Conservation (phyloP, 2,797 vertebrate species). For the Euthynnus affinis region DNA sequence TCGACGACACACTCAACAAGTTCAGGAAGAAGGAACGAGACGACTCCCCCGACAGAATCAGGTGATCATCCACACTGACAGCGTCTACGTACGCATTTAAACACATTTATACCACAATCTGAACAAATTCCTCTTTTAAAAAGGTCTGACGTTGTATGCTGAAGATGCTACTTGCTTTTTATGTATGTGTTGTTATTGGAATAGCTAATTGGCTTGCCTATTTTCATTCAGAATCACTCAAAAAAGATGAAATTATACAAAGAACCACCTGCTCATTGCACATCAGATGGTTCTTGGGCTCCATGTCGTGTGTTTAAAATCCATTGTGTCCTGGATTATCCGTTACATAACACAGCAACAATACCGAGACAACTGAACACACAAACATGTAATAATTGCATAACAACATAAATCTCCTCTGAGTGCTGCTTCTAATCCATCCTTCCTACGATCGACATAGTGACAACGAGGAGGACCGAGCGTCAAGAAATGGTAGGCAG, state of each 20-base stretch:
- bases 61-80: conserved; percentile 78
- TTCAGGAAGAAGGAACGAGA: conserved; percentile 98
- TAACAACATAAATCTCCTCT: conserved; percentile 19
- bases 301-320: neutral
- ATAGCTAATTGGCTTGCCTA: neutral
- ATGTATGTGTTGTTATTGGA: too few relatives aligned
- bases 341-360: conserved; percentile 17
- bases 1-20: conserved; percentile 98
- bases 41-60: conserved; percentile 96
- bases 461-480: conserved; percentile 92
- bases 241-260: conserved; percentile 6
- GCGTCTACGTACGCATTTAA: neutral
- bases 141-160: neutral
- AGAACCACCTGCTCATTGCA: neutral
- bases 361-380: conserved; percentile 1
- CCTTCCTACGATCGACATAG: conserved; percentile 77
- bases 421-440: conserved; percentile 6
- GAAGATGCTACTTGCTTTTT: neutral
- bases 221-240: neutral
- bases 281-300: neutral
- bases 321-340: neutral
- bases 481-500: conserved; percentile 87
- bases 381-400: conserved; percentile 1
- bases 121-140: neutral
- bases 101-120: neutral